Evolutionary conservation across 1,140 invertebrate genomes (phyloP).

Genomic region (Calephelis nemesis): DNA sequence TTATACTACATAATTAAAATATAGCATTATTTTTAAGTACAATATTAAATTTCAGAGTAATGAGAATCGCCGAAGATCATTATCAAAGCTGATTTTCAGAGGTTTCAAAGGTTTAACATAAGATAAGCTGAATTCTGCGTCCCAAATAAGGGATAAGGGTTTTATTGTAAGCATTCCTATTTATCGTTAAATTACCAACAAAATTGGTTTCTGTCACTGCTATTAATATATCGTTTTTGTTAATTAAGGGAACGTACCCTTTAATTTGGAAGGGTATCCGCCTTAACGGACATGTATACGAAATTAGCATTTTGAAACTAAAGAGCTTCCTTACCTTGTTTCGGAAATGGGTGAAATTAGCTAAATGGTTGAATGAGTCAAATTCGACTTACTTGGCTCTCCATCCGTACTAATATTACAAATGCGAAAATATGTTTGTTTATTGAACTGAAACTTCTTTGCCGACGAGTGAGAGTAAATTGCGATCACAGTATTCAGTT

Average conservation of each 20-base stretch:
- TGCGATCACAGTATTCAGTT: too few relatives aligned
- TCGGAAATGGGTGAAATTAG: neutral
- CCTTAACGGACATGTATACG: constrained; percentile 7
- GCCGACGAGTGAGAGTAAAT: too few relatives aligned
- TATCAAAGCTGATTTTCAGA: neutral
- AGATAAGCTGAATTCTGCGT: neutral
- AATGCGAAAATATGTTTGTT: too few relatives aligned
- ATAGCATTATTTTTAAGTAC: neutral
- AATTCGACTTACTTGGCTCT: too few relatives aligned
- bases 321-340: neutral
- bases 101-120: neutral
- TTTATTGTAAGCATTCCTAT: constrained; percentile 10
- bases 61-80: neutral
- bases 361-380: neutral
- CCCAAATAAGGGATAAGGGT: neutral
- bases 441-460: too few relatives aligned
- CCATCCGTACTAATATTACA: too few relatives aligned
- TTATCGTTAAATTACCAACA: constrained; percentile 10
- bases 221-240: constrained; percentile 18
- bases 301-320: constrained; percentile 12
- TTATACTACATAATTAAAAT: too few relatives aligned
- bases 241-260: constrained; percentile 12
- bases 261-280: constrained; percentile 7
- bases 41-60: neutral
- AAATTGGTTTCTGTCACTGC: constrained; percentile 12